A percentile compares a stretch with the other conserved stretches of the same genome.
Conservation (phyloP, 2,113 vertebrate species). For the Salvator merianae region DNA sequence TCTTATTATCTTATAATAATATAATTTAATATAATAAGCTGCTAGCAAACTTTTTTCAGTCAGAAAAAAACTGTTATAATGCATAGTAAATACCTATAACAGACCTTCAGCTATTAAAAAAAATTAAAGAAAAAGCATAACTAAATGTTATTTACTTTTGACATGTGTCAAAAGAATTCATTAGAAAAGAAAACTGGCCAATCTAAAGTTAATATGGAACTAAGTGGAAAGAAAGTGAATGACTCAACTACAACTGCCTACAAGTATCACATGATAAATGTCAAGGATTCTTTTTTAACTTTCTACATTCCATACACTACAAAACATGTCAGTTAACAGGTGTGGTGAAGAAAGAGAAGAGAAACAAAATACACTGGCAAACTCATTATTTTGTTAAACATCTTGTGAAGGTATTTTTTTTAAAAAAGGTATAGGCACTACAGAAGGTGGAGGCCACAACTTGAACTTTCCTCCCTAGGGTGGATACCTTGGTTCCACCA, state of each 20-base stretch:
- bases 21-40: neutral
- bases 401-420: neutral
- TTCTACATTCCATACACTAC: neutral
- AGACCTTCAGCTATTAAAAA: neutral
- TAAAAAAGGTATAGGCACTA: neutral
- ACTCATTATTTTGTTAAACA: neutral
- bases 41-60: neutral
- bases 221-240: neutral
- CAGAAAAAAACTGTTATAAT: neutral
- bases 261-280: neutral
- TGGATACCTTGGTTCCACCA: constrained; percentile 36
- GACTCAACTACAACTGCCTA: neutral
- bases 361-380: neutral
- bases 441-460: constrained; percentile 7
- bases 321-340: neutral
- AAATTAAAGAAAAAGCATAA: neutral
- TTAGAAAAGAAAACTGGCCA: neutral
- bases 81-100: neutral
- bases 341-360: neutral
- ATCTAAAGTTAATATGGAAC: neutral
- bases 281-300: neutral
- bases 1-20: neutral
- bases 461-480: constrained; percentile 21
- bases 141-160: neutral
- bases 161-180: neutral